Evolutionary conservation across 2,797 vertebrate species (phyloP), one percentile per base, ranked within the genome.

Genomic region (Anguilla marmorata): DNA sequence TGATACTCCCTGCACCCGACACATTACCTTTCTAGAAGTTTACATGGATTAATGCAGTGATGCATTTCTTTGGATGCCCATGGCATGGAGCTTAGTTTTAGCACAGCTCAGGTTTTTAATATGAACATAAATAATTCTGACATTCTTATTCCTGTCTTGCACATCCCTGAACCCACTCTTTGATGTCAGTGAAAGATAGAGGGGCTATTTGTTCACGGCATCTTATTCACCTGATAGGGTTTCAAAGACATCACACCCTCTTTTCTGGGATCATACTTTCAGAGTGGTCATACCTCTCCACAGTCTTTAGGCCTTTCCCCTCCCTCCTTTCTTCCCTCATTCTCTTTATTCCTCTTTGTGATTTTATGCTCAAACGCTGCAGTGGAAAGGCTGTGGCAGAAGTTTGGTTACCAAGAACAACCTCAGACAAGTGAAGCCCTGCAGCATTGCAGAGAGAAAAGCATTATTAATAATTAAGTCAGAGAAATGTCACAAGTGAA

Each of bases 401-500:
- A 16, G 69, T 85, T 66, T 69, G 58, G 74, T 66, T 86, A 66
- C 87, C 86, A 82, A 90, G 89, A 89, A 91, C 91, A 92, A 91
- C 93, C 92, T 93, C 93, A 89, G 63, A 84, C 27, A 66, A 89
- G 92, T 93, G 92, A 90, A 92, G 89, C 93, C 94, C 94, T 89
- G 89, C 89, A 92, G 80, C 93, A 92, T 86, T 92, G 90, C 92
- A 90, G 91, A 93, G 91, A 95, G 93, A 93, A 95, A 95, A 95
- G 94, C 94, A 93, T 92, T 91, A 95, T 96, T 93, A 96, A 96
- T 96, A 96, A 95, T 96, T 96, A 95, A 95, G 92, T 93, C 69
- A 0, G 50, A 94, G 93, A 96, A 96, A 96, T 96, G 94, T 95
- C 95, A 95, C 93, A 92, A 94, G 93, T 89, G 90, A 92, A 93